These are phyloP conservation scores for Origma solitaria DNA, from an alignment of 2,113 vertebrate genomes.

Conservation along the genomic window DNA sequence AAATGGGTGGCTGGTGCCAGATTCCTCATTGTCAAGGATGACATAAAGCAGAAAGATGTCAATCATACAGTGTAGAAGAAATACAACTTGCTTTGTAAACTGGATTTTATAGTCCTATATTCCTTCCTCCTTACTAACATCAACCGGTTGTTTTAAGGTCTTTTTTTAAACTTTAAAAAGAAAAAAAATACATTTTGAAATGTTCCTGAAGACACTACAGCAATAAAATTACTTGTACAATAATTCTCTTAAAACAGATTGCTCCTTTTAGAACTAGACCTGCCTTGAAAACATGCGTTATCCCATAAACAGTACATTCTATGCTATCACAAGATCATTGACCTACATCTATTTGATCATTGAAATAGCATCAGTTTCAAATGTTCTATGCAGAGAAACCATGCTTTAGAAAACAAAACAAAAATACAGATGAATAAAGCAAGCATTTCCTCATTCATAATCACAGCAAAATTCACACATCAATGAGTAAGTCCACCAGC, in stretches of 20 bases:
- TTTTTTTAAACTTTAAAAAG: not conserved
- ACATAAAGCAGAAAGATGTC: not conserved
- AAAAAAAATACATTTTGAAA: not conserved
- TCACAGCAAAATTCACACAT: not conserved
- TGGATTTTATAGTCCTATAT: not conserved
- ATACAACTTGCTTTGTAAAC: not conserved
- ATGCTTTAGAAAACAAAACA: not conserved
- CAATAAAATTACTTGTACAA: not conserved
- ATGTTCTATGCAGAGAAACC: not conserved
- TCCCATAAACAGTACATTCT: not conserved
- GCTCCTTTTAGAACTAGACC: not conserved
- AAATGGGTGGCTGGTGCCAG: not conserved
- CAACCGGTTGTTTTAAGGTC: not conserved
- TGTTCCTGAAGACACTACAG: not conserved
- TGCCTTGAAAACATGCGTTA: not conserved
- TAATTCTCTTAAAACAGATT: not conserved
- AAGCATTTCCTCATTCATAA: not conserved
- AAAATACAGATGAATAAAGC: not conserved
- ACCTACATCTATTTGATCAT: not conserved
- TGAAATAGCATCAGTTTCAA: not conserved
- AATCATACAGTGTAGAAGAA: not conserved
- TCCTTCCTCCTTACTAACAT: not conserved
- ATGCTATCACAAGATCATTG: not conserved
- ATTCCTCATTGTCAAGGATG: not conserved
- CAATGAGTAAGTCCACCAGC: not conserved